Evolutionary conservation across 2,888 invertebrate species (phyloP).

Genomic region (Andrena marginata): DNA sequence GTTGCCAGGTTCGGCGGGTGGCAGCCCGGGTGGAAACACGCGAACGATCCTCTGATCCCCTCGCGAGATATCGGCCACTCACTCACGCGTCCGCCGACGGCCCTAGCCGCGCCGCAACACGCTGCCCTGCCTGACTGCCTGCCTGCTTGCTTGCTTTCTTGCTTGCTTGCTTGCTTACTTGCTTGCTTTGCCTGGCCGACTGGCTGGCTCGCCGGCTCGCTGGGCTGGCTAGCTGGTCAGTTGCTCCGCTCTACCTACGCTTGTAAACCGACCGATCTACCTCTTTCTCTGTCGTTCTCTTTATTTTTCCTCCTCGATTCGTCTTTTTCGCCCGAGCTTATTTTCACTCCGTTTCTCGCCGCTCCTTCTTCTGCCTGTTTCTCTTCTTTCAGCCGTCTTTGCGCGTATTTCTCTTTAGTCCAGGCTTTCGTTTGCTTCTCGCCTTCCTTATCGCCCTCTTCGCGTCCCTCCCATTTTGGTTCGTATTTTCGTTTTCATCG

Average conservation of each 20-base stretch:
- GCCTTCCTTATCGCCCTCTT: background rate
- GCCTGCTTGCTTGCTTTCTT: constrained; percentile 32
- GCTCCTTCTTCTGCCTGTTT: background rate
- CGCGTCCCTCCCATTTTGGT: background rate
- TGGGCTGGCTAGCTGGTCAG: constrained; percentile 38
- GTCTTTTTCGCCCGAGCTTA: constrained; percentile 8
- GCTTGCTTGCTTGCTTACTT: constrained; percentile 32
- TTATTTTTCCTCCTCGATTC: constrained; percentile 22
- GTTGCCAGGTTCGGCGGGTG: constrained; percentile 80
- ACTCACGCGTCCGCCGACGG: constrained; percentile 83
- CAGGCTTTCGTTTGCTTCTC: background rate
- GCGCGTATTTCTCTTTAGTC: background rate
- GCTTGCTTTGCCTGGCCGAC: constrained; percentile 36
- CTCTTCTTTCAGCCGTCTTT: background rate
- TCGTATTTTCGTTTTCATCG: too few species aligned
- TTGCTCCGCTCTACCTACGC: constrained; percentile 45
- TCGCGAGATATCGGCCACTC: constrained; percentile 84
- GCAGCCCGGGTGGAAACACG: constrained; percentile 83
- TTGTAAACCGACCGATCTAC: constrained; percentile 28
- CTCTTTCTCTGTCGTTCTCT: constrained; percentile 29
- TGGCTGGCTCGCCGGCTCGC: constrained; percentile 29
- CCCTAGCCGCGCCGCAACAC: constrained; percentile 77
- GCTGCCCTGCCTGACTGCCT: constrained; percentile 69
- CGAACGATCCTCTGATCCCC: constrained; percentile 85
- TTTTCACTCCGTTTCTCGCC: constrained; percentile 23